Conservation (phyloP, 1,140 invertebrate species). For the Andrena cerasifolii region DNA sequence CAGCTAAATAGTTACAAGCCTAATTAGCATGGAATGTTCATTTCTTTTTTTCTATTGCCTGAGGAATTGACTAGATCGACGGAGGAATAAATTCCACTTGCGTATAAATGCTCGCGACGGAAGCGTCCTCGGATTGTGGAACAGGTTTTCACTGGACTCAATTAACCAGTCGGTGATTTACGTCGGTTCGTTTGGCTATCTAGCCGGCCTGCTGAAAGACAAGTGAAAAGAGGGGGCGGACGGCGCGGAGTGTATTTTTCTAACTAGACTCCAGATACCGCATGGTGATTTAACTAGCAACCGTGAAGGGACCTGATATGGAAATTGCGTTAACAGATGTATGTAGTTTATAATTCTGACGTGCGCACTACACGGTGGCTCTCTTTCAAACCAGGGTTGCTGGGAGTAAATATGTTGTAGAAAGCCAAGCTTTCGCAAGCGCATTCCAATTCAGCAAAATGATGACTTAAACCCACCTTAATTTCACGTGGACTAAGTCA, state of each 20-base stretch:
- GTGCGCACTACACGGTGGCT: background rate
- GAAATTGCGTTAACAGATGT: slow-evolving; percentile 1
- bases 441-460: too few relatives aligned
- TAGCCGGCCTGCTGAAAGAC: slow-evolving; percentile 35
- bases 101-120: slow-evolving; percentile 1
- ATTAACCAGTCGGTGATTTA: slow-evolving; percentile 54
- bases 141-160: slow-evolving; percentile 50
- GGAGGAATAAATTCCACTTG: background rate
- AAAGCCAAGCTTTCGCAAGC: too few relatives aligned
- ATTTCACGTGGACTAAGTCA: too few relatives aligned
- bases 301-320: slow-evolving; percentile 22
- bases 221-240: slow-evolving; percentile 29
- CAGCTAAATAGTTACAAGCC: too few relatives aligned
- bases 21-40: background rate
- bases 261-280: slow-evolving; percentile 22
- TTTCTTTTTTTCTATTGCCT: background rate
- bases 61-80: background rate
- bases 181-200: slow-evolving; percentile 53
- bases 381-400: slow-evolving; percentile 3
- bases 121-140: slow-evolving; percentile 23
- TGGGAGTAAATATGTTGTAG: too few relatives aligned
- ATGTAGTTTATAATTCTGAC: slow-evolving; percentile 6
- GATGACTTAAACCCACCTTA: too few relatives aligned
- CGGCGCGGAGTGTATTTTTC: slow-evolving; percentile 23
- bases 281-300: background rate